phyloP scores from a whole-genome alignment of 1,140 invertebrate genomes.

The Drosophila funebris region DNA sequence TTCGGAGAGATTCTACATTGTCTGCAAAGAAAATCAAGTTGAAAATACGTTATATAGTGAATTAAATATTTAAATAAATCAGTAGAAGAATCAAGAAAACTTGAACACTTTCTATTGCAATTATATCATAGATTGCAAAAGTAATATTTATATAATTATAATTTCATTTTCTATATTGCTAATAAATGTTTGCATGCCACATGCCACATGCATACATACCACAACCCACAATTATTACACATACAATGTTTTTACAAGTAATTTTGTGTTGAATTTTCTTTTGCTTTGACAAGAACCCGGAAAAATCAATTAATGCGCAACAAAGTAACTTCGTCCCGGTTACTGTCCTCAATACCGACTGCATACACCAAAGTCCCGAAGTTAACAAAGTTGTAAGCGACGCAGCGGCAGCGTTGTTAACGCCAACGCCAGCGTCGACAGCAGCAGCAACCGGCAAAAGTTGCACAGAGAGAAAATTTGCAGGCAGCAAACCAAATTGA shows the following conservation, averaged over 20 bases:
- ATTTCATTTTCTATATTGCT: too few species aligned
- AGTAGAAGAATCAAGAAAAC: too few species aligned
- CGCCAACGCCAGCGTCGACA: background rate
- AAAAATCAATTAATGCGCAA: conserved; percentile 80
- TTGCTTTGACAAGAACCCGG: conserved; percentile 27
- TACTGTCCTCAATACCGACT: conserved; percentile 82
- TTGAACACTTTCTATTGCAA: too few species aligned
- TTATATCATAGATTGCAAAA: too few species aligned
- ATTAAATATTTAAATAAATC: too few species aligned
- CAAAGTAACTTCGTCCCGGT: conserved; percentile 82
- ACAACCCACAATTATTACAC: background rate
- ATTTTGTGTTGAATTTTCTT: conserved; percentile 11
- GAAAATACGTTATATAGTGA: background rate
- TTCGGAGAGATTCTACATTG: conserved; percentile 17
- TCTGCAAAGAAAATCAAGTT: conserved; percentile 16
- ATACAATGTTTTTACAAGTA: background rate
- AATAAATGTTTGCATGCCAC: too few species aligned
- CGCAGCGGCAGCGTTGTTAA: conserved; percentile 27
- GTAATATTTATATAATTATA: too few species aligned
- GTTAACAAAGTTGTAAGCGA: conserved; percentile 79
- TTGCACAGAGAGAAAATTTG: conserved; percentile 45
- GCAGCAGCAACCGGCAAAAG: conserved; percentile 37
- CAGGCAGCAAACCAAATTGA: conserved; percentile 18
- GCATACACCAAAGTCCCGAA: conserved; percentile 65
- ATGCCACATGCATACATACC: background rate